Conservation (phyloP, 1,140 invertebrate species). For the Oscheius sp. region DNA sequence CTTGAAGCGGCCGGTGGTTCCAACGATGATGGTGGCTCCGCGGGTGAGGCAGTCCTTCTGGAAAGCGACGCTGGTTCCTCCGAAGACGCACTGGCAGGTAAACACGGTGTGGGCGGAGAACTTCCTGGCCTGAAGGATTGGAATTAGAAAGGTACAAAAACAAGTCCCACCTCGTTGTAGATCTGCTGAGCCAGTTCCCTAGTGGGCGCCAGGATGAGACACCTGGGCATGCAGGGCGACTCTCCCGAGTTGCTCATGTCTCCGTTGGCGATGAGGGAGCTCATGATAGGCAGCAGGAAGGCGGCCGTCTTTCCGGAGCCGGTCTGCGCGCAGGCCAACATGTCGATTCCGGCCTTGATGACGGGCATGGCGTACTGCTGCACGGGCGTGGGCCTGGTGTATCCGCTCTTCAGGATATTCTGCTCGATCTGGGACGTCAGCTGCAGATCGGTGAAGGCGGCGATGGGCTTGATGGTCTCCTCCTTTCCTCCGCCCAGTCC, state of each 20-base stretch:
- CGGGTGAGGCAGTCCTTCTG: constrained; percentile 50
- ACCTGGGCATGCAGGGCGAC: constrained; percentile 64
- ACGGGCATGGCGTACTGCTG: constrained; percentile 44
- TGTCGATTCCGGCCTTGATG: constrained; percentile 35
- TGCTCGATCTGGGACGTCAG: constrained; percentile 48
- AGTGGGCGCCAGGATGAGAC: constrained; percentile 88
- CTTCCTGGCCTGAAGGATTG: constrained; percentile 90
- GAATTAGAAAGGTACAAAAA: constrained; percentile 81
- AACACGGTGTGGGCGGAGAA: constrained; percentile 74
- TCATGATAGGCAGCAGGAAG: constrained; percentile 90
- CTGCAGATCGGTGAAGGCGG: constrained; percentile 3
- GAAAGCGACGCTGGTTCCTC: constrained; percentile 26
- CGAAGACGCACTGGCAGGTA: constrained; percentile 42
- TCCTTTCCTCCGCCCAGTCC: constrained; percentile 10
- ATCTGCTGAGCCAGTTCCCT: constrained; percentile 93
- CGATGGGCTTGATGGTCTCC: background rate
- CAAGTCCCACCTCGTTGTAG: constrained; percentile 89
- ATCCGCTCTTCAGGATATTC: constrained; percentile 81
- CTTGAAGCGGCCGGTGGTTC: constrained; percentile 83
- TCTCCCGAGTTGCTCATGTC: constrained; percentile 18
- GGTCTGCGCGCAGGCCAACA: constrained; percentile 58
- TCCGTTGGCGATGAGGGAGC: constrained; percentile 80
- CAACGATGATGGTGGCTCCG: constrained; percentile 86
- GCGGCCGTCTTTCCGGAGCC: constrained; percentile 87
- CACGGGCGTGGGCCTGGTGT: constrained; percentile 72